These are phyloP conservation scores for Odontothrips loti DNA, from an alignment of 2,888 invertebrate species.

Conservation along the genomic window DNA sequence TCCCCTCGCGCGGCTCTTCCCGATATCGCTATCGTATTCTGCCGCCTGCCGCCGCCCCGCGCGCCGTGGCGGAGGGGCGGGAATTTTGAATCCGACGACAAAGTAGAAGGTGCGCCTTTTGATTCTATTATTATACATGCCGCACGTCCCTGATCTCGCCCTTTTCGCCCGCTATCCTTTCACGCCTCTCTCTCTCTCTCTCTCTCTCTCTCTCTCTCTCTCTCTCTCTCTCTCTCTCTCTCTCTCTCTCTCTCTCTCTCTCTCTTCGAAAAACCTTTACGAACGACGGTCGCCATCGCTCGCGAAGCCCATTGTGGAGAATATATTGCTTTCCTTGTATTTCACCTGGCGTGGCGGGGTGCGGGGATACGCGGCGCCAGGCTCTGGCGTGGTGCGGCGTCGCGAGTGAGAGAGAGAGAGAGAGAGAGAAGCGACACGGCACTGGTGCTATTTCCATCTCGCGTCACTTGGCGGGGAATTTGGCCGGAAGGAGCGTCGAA, in stretches of 20 bases:
- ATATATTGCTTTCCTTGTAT: slow-evolving; percentile 23
- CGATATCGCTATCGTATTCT: not conserved
- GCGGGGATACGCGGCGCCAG: not conserved
- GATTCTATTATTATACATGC: slow-evolving; percentile 6
- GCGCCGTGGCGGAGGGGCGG: not conserved
- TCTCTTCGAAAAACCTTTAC: not conserved
- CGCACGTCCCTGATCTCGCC: not conserved
- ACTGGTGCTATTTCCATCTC: not conserved
- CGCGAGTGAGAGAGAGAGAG: not conserved
- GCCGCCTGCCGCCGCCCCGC: not conserved
- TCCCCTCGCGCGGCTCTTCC: not conserved
- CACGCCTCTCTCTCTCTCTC: not conserved
- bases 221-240: not conserved
- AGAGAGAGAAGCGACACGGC: too few relatives aligned
- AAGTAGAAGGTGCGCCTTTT: slow-evolving; percentile 1
- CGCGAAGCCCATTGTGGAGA: not conserved
- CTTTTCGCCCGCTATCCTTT: not conserved
- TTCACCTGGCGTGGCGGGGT: not conserved
- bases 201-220: too few relatives aligned
- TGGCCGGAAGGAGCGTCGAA: too few relatives aligned
- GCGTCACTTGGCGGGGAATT: not conserved
- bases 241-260: not conserved
- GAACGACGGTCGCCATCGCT: not conserved
- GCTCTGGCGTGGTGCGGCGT: not conserved
- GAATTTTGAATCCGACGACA: not conserved